Percentiles rank a stretch among this genome's conserved stretches.
Conservation (phyloP, 2,888 invertebrate species). For the Athalia cordata region DNA sequence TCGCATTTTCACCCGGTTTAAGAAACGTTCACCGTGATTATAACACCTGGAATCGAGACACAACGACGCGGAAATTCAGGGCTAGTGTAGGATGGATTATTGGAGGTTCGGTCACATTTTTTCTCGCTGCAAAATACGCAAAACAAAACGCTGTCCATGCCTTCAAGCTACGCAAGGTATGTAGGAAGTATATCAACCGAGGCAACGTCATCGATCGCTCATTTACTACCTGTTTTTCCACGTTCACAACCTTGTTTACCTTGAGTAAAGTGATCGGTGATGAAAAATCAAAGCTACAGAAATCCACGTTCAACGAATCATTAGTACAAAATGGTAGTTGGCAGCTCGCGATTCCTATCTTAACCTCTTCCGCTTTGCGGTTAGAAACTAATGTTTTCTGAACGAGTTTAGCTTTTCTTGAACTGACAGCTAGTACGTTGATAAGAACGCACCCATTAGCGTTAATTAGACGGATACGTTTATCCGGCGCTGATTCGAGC, state of each 20-base stretch:
- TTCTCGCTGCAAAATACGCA: slow-evolving; percentile 72
- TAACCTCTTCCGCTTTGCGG: neutral
- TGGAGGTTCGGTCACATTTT: slow-evolving; percentile 73
- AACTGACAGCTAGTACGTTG: neutral
- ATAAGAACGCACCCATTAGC: too few relatives aligned
- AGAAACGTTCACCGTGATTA: slow-evolving; percentile 62
- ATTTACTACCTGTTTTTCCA: neutral
- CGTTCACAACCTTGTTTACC: too few relatives aligned
- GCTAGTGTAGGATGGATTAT: slow-evolving; percentile 65
- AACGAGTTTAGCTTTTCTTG: neutral
- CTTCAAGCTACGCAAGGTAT: slow-evolving; percentile 75
- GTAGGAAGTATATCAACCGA: neutral
- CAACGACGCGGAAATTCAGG: slow-evolving; percentile 56
- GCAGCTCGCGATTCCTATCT: neutral
- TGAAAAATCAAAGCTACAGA: too few relatives aligned
- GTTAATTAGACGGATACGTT: too few relatives aligned
- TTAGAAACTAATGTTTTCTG: neutral
- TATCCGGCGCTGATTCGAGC: too few relatives aligned
- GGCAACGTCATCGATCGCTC: neutral
- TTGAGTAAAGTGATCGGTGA: too few relatives aligned
- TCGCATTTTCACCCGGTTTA: slow-evolving; percentile 60
- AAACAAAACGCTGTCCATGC: slow-evolving; percentile 74
- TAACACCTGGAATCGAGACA: slow-evolving; percentile 55
- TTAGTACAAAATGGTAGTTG: too few relatives aligned
- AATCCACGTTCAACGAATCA: too few relatives aligned